These are phyloP conservation scores for Nephrotoma guestfalica DNA, from an alignment of 2,888 invertebrate genomes.

Conservation along the genomic window DNA sequence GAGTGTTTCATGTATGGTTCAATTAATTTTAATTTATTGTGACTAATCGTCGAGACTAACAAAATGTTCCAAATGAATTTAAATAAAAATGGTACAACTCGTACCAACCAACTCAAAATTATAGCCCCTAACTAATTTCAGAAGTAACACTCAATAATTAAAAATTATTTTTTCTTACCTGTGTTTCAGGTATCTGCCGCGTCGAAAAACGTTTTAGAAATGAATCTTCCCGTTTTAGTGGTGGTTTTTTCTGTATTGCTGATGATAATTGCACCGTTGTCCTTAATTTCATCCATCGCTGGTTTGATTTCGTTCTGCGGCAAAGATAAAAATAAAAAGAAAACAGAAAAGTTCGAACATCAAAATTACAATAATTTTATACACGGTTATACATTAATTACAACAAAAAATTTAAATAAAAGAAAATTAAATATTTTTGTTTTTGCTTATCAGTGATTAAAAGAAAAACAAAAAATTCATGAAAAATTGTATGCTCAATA, in stretches of 20 bases:
- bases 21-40: no score
- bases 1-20: no score
- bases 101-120: no score
- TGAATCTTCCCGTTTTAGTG: constrained; percentile 80
- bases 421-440: background rate
- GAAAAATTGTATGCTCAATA: background rate
- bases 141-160: no score
- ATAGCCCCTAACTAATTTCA: no score
- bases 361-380: background rate
- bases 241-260: constrained; percentile 79
- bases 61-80: no score
- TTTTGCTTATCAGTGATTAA: background rate
- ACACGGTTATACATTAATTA: background rate
- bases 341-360: background rate
- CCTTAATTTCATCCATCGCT: constrained; percentile 91
- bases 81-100: no score
- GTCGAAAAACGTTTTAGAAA: constrained; percentile 90
- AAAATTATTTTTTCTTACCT: constrained; percentile 37
- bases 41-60: no score
- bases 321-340: background rate
- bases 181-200: constrained; percentile 74
- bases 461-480: background rate
- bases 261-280: constrained; percentile 87
- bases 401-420: background rate
- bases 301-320: constrained; percentile 77